Evolutionary conservation across 2,888 invertebrate genomes (phyloP).

Genomic region (Plebejus anna): DNA sequence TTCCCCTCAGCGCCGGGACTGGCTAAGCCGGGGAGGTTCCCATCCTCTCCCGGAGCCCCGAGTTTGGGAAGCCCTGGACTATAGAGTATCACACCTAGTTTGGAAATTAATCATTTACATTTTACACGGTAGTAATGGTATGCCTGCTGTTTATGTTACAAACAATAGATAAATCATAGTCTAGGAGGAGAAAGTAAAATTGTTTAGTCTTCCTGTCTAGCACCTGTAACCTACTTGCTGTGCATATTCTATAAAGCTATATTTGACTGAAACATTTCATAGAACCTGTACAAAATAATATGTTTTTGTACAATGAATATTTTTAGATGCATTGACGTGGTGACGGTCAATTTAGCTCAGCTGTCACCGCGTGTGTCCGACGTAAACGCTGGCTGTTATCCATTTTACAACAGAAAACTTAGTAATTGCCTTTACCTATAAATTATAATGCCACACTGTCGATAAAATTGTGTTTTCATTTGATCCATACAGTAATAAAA

Average conservation of each 20-base stretch:
- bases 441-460: background rate
- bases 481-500: background rate
- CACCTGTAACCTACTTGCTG: constrained; percentile 2
- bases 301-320: background rate
- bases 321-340: constrained; percentile 6
- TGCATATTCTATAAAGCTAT: background rate
- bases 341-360: constrained; percentile 6
- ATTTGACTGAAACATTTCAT: background rate
- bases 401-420: constrained; percentile 4
- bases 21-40: too few species aligned
- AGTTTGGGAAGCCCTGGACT: too few species aligned
- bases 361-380: background rate
- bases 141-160: background rate
- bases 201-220: background rate
- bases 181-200: constrained; percentile 7
- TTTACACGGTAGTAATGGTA: background rate
- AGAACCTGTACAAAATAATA: background rate
- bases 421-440: background rate
- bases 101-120: background rate
- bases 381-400: background rate
- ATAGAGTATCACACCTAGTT: background rate
- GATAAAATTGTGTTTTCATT: background rate
- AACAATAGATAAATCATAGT: constrained; percentile 6
- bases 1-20: too few species aligned
- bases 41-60: too few species aligned